Percentiles rank a stretch among this genome's conserved stretches.
Conservation (phyloP, 2,113 vertebrate genomes). For the Ellobius talpinus region DNA sequence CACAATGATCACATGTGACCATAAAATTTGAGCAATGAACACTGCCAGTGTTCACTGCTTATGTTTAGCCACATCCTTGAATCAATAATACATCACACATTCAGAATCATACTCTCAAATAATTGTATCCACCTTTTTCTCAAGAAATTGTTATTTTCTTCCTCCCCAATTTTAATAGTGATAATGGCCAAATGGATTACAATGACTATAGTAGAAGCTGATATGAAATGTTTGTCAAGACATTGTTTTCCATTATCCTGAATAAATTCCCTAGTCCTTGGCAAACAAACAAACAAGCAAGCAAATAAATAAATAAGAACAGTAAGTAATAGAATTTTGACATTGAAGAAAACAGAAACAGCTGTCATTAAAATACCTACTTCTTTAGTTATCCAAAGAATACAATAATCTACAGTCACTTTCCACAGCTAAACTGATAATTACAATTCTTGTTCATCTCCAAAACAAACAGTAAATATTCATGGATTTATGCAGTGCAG, state of each 20-base stretch:
- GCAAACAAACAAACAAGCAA: slow-evolving; percentile 10
- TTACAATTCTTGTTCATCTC: slow-evolving; percentile 3
- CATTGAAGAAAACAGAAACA: slow-evolving; percentile 4
- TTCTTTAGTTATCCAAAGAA: slow-evolving; percentile 37
- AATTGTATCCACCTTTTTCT: background rate
- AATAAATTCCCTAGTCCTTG: background rate
- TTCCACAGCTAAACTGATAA: slow-evolving; percentile 17
- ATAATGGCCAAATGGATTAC: background rate
- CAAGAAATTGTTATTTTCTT: background rate
- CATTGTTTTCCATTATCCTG: background rate
- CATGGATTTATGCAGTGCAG: background rate
- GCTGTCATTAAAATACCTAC: slow-evolving; percentile 34
- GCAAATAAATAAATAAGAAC: slow-evolving; percentile 41
- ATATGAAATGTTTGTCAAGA: background rate
- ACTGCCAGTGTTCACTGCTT: background rate
- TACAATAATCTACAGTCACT: background rate
- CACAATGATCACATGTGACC: background rate
- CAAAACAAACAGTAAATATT: background rate
- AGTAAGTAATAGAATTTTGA: slow-evolving; percentile 23
- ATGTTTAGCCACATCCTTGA: background rate
- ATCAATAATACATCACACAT: background rate
- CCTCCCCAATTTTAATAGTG: background rate
- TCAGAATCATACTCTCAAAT: background rate
- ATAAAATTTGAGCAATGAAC: background rate
- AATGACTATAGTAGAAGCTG: background rate